A percentile compares a stretch with the other conserved stretches of the same genome.
These are phyloP conservation scores for Alaudala cheleensis DNA, from an alignment of 2,113 vertebrate species.

Conservation along the genomic window DNA sequence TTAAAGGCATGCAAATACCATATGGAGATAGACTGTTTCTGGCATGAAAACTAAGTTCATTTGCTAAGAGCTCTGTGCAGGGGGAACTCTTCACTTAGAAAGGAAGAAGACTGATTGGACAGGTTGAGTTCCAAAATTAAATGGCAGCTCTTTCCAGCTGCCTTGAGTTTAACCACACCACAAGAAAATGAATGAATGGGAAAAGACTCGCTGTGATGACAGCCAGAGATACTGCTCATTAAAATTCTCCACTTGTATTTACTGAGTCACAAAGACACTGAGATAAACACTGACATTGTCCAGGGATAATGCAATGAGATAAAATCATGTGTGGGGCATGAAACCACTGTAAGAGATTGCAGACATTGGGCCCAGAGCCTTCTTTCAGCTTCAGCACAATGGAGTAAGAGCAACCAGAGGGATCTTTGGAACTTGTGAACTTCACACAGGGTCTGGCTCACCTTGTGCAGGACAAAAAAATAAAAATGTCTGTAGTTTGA, in stretches of 20 bases:
- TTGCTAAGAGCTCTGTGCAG: neutral
- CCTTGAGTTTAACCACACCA: neutral
- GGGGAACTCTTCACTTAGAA: neutral
- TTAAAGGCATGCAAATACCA: neutral
- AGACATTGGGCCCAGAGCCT: neutral
- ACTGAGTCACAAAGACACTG: neutral
- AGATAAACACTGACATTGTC: neutral
- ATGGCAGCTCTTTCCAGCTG: neutral
- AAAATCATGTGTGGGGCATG: neutral
- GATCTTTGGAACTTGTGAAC: neutral
- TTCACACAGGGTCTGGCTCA: neutral
- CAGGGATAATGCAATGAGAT: neutral
- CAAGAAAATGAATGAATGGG: neutral
- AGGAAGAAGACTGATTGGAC: neutral
- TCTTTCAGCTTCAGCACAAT: neutral
- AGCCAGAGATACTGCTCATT: neutral
- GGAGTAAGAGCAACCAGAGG: neutral
- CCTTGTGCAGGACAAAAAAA: neutral
- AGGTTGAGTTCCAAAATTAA: slow-evolving; percentile 10
- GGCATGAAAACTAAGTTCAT: neutral
- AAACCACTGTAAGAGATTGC: neutral
- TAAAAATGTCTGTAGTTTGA: neutral
- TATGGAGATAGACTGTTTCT: neutral
- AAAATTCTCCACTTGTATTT: neutral
- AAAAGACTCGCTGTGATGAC: neutral